A percentile compares a stretch with the other conserved stretches of the same genome.
phyloP scores from a whole-genome alignment of 2,888 invertebrate species.

The Lumbricus terrestris region DNA sequence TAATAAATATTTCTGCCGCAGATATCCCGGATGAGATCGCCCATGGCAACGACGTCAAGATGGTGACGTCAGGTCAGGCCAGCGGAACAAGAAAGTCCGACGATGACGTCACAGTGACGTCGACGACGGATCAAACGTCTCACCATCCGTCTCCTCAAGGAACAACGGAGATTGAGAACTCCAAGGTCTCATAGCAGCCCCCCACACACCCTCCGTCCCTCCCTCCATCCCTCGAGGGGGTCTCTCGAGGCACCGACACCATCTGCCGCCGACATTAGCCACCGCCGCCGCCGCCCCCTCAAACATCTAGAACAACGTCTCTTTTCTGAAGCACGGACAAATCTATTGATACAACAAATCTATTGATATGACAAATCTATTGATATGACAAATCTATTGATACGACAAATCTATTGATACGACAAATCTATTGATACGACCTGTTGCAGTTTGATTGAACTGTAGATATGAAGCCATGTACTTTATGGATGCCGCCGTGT shows the following conservation, averaged over 20 bases:
- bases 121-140: not conserved
- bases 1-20: not conserved
- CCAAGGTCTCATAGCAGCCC: not conserved
- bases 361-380: no score
- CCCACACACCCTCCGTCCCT: no score
- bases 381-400: no score
- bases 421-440: not conserved
- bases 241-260: not conserved
- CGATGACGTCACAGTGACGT: not conserved
- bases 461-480: no score
- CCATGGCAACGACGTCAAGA: not conserved
- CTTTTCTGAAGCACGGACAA: not conserved
- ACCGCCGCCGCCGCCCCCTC: no score
- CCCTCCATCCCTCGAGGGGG: no score
- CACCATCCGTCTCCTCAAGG: not conserved
- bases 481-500: no score
- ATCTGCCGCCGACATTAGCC: conserved; percentile 3
- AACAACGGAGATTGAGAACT: not conserved
- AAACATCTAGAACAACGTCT: not conserved
- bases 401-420: no score
- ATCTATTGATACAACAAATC: not conserved
- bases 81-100: not conserved
- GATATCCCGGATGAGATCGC: not conserved
- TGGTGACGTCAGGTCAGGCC: not conserved
- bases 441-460: not conserved